Evolutionary conservation across 2,888 invertebrate genomes (phyloP), one percentile per base, ranked within the genome.

Genomic region (Apotomis betuletana): DNA sequence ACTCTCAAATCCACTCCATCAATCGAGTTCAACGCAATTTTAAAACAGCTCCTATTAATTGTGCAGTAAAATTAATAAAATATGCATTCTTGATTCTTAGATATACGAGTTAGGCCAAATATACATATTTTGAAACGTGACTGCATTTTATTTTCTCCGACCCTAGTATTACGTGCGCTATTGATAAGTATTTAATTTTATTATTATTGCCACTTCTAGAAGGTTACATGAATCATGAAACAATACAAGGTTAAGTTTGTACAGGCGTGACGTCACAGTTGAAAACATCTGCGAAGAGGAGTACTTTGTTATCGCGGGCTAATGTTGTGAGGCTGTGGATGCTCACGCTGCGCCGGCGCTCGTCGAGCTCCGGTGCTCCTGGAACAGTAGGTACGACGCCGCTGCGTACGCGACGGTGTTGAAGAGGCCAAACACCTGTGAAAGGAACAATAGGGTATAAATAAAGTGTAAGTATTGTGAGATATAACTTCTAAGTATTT

Each of bases 321-420:
- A 46, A 63, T 59, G n/a, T 5, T 46, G 49, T 52, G 58, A 67
- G 69, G 70, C 69, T 71, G 65, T 62, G 70, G 73, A 69, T 3
- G 75, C 71, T 79, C 80, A 81, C 77, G 81, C 79, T 51, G 84
- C 74, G 46, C 75, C 77, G 46, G 76, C 75, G 52, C 69, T 67
- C 54, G 78, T 77, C 59, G 87, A 76, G 77, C 91, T 94, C 85
- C 95, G 96, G 92, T 96, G 96, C 82, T 97, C 96, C 81, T 95
- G 86, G 90, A 94, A 96, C 77, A 97, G 92, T 82, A 97, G 94
- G 89, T 96, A 97, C 41, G 96, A 90, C 77, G 96, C 97, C 74
- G 95, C 95, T 51, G 94, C 97, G 82, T 98, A 98, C 38, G 96
- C 97, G 68, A 96, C 80, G 60, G 96, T 96, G 89, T 97, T 97